These are phyloP conservation scores for Globia sparganii DNA, from an alignment of 2,888 invertebrate species.

Conservation along the genomic window DNA sequence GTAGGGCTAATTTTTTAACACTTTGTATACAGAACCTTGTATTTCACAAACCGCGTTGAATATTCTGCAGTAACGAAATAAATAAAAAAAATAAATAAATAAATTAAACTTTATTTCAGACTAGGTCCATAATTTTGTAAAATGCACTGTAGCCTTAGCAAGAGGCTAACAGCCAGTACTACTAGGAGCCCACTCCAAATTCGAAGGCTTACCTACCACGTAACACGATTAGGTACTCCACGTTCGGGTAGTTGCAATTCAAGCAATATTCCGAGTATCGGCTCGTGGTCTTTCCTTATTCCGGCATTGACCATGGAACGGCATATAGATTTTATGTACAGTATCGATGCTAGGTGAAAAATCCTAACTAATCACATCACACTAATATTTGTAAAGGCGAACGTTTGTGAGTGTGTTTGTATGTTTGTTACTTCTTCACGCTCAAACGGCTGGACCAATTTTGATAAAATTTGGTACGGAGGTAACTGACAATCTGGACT, in stretches of 20 bases:
- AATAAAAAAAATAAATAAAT: no score
- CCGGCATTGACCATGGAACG: constrained; percentile 4
- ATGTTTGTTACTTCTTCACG: no score
- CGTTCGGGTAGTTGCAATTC: constrained; percentile 29
- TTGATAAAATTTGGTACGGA: no score
- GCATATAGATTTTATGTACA: constrained; percentile 11
- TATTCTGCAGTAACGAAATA: constrained; percentile 40
- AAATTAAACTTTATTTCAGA: no score
- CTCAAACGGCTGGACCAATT: no score
- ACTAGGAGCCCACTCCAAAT: constrained; percentile 28
- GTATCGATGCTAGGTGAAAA: not conserved
- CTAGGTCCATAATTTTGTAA: no score
- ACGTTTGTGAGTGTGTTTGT: no score
- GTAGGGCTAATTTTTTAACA: no score
- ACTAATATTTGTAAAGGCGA: no score
- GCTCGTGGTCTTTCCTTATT: constrained; percentile 10
- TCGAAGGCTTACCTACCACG: constrained; percentile 34
- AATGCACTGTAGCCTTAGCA: constrained; percentile 38
- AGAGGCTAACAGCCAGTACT: constrained; percentile 31
- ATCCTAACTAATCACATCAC: no score
- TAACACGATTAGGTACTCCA: constrained; percentile 50
- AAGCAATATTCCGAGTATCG: constrained; percentile 29
- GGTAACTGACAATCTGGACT: no score
- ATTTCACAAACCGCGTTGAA: constrained; percentile 20
- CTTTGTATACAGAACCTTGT: not conserved